Conservation (phyloP, 2,888 invertebrate genomes). For the Polyommatus icarus region DNA sequence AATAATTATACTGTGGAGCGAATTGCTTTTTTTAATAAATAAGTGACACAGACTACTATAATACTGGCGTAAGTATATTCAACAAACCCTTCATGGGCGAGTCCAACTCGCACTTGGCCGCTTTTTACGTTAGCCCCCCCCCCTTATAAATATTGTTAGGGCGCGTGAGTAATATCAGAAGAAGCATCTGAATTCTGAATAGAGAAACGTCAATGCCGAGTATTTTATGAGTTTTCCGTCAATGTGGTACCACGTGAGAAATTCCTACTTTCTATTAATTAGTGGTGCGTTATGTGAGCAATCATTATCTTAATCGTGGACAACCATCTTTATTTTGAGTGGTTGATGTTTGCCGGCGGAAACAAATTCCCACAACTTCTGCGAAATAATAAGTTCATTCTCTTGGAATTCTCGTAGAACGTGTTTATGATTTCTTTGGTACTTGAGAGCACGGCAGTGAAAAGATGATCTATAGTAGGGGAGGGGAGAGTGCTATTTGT, state of each 20-base stretch:
- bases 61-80: too few relatives aligned
- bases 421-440: neutral
- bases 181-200: neutral
- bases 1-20: too few relatives aligned
- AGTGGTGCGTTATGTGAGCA: slow-evolving; percentile 13
- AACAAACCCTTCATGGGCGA: too few relatives aligned
- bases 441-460: neutral
- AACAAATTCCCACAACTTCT: slow-evolving; percentile 1
- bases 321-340: slow-evolving; percentile 17
- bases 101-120: too few relatives aligned
- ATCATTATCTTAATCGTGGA: slow-evolving; percentile 5
- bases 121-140: too few relatives aligned
- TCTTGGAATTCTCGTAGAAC: neutral
- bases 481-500: too few relatives aligned
- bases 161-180: neutral
- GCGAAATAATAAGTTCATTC: neutral
- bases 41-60: too few relatives aligned
- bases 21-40: too few relatives aligned
- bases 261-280: slow-evolving; percentile 28
- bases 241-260: neutral
- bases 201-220: neutral
- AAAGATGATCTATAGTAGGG: too few relatives aligned
- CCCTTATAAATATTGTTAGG: too few relatives aligned
- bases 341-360: neutral
- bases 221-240: slow-evolving; percentile 1